phyloP scores from a whole-genome alignment of 2,888 invertebrate genomes.

The Pterostichus madidus region DNA sequence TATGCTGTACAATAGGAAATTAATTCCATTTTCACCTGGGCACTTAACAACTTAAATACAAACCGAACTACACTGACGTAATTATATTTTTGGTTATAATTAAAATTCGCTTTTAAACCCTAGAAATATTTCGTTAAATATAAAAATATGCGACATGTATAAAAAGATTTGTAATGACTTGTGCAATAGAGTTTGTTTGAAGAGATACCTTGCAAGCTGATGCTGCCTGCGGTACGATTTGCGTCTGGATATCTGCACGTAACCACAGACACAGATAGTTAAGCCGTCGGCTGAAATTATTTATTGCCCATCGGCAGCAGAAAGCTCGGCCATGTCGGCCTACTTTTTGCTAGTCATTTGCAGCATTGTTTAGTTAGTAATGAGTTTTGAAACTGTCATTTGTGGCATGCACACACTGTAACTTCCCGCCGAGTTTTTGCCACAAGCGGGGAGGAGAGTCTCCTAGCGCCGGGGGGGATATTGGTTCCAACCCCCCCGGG shows the following conservation, averaged over 20 bases:
- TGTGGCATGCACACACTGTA: constrained; percentile 61
- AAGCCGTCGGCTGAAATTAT: constrained; percentile 62
- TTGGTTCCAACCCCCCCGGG: constrained; percentile 46
- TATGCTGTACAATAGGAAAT: too few species aligned
- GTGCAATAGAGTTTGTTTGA: neutral
- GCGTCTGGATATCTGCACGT: neutral
- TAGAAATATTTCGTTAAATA: too few species aligned
- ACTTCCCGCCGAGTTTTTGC: constrained; percentile 32
- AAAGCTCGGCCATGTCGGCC: constrained; percentile 56
- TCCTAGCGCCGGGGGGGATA: neutral
- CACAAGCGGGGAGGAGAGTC: neutral
- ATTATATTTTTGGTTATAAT: too few species aligned
- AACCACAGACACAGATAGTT: constrained; percentile 59
- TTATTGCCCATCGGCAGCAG: constrained; percentile 66
- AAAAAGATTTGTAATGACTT: too few species aligned
- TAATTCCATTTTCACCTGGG: too few species aligned
- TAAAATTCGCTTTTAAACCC: too few species aligned
- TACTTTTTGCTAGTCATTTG: constrained; percentile 65
- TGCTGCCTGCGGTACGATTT: neutral
- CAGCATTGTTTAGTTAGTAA: constrained; percentile 67
- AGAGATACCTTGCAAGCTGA: neutral
- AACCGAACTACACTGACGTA: too few species aligned
- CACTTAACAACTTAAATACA: too few species aligned
- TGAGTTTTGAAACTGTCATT: constrained; percentile 67
- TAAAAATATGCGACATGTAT: too few species aligned